Conservation (phyloP, 2,888 invertebrate species). For the Euspilapteryx auroguttella region DNA sequence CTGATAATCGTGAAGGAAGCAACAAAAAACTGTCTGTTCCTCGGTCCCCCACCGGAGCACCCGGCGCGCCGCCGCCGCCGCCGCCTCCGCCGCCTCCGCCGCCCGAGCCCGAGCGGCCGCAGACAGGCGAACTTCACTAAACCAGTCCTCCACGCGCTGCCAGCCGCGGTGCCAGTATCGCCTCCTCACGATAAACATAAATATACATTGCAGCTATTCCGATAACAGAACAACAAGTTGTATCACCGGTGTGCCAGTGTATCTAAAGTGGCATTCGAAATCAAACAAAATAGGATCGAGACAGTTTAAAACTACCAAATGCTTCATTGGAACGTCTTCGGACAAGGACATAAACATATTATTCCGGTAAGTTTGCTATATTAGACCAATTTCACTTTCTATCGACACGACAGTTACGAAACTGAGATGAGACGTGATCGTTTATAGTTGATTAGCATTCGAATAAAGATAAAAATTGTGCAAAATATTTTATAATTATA, state of each 20-base stretch:
- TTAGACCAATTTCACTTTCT: neutral
- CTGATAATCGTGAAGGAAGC: too few relatives aligned
- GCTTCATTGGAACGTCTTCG: conserved; percentile 28
- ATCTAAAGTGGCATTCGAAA: too few relatives aligned
- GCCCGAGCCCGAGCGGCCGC: neutral
- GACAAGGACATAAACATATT: conserved; percentile 45
- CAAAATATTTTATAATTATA: too few relatives aligned
- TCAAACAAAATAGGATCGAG: too few relatives aligned
- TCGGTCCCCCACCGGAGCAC: conserved; percentile 8
- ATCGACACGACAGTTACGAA: too few relatives aligned
- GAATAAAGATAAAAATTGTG: too few relatives aligned
- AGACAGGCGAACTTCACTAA: conserved; percentile 6
- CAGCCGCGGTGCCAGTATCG: conserved; percentile 22
- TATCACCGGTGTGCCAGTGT: neutral
- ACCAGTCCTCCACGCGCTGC: conserved; percentile 36
- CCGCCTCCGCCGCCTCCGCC: too few relatives aligned
- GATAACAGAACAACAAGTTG: neutral
- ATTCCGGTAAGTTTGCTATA: conserved; percentile 51
- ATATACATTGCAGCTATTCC: neutral
- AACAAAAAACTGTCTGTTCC: too few relatives aligned
- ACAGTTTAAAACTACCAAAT: too few relatives aligned
- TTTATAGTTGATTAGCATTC: too few relatives aligned
- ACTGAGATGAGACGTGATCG: too few relatives aligned
- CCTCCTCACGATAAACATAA: conserved; percentile 7
- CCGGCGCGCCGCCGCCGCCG: neutral